Evolutionary conservation across 2,113 vertebrate genomes (phyloP).

Genomic region (Brachyistius frenatus): DNA sequence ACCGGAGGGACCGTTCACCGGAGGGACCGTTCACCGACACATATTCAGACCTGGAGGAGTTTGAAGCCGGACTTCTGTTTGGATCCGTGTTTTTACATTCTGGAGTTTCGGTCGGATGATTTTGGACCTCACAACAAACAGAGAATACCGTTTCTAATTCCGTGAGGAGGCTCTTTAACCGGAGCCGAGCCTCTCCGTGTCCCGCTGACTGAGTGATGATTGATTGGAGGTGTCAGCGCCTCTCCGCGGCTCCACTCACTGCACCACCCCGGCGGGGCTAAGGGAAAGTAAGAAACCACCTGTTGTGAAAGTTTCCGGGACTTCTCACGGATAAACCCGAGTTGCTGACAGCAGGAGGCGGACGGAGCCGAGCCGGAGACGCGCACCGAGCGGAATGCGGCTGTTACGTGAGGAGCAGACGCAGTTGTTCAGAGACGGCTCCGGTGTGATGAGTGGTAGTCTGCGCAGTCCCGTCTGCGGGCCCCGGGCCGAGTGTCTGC

Average conservation of each 20-base stretch:
- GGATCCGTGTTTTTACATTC: neutral
- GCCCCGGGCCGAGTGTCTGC: constrained; percentile 11
- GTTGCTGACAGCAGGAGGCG: constrained; percentile 28
- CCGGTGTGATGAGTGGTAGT: neutral
- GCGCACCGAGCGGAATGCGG: constrained; percentile 35
- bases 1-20: too few species aligned
- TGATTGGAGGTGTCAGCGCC: constrained; percentile 56
- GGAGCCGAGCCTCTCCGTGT: neutral
- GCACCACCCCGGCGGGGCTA: constrained; percentile 14
- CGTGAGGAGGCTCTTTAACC: neutral
- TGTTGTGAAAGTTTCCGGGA: constrained; percentile 65
- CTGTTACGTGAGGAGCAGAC: constrained; percentile 34
- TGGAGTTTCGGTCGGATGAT: neutral
- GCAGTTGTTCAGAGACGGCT: neutral
- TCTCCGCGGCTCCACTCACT: constrained; percentile 17
- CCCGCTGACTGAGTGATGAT: constrained; percentile 48
- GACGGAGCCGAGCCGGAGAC: constrained; percentile 26
- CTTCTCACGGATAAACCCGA: constrained; percentile 52
- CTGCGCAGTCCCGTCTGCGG: neutral
- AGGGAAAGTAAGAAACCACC: constrained; percentile 67
- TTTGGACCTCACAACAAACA: neutral
- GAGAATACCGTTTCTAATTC: neutral
- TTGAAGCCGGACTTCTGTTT: neutral
- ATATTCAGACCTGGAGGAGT: neutral
- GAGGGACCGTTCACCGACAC: too few species aligned